phyloP scores from a whole-genome alignment of 2,888 invertebrate genomes.

The Cistogaster globosa region DNA sequence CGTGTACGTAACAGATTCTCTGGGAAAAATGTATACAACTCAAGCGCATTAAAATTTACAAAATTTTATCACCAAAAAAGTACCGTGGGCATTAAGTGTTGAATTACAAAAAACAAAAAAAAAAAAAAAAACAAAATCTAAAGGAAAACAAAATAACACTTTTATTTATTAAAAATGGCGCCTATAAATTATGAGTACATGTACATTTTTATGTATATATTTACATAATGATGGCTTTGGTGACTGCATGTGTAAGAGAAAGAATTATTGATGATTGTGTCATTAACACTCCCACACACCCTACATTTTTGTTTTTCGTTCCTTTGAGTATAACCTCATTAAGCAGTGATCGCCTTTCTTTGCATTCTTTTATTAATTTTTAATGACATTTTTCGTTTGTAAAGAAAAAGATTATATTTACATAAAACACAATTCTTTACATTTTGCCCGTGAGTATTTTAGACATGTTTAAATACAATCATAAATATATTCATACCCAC shows the following conservation, averaged over 20 bases:
- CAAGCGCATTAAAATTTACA: conserved; percentile 65
- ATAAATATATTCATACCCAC: not conserved
- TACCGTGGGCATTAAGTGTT: conserved; percentile 55
- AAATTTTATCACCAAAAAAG: conserved; percentile 50
- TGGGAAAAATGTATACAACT: conserved; percentile 48
- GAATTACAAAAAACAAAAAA: not conserved
- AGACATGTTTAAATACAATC: not conserved
- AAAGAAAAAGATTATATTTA: not conserved
- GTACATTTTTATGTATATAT: not conserved
- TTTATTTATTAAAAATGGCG: conserved; percentile 61
- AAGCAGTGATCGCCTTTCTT: conserved; percentile 37
- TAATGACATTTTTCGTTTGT: conserved; percentile 43
- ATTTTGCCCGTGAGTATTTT: conserved; percentile 4
- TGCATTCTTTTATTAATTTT: conserved; percentile 48
- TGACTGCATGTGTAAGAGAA: conserved; percentile 29
- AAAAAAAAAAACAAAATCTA: no score
- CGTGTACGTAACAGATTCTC: conserved; percentile 60
- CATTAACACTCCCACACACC: conserved; percentile 56
- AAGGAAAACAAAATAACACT: conserved; percentile 21
- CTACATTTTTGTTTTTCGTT: not conserved
- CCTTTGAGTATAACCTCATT: conserved; percentile 50
- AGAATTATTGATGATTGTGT: conserved; percentile 33
- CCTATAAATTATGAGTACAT: conserved; percentile 58
- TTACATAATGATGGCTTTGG: conserved; percentile 30
- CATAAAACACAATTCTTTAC: not conserved